Base-by-base conservation (phyloP, 2,113 vertebrate genomes). In the Brachyistius frenatus region DNA sequence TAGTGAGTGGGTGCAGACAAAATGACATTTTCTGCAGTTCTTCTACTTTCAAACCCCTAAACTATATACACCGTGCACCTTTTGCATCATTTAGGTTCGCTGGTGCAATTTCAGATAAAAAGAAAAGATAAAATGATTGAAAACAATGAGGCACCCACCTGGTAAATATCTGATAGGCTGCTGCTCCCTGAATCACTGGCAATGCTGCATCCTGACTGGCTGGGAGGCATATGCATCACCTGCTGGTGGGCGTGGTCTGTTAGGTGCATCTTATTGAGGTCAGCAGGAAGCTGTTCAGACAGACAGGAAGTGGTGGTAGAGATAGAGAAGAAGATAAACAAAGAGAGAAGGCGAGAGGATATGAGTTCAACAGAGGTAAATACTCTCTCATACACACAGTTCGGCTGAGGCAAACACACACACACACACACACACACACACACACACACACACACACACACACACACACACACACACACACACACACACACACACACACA, bases 81-180 rank as follows among this genome's bases (percentile, higher is more conserved):
- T 23, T 23, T 23, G 23, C 23, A 23, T 23, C 23, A 23, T 23
- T 23, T 23, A 23, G 23, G 23, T 23, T 23, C 1, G 23, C 23
- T 23, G 23, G 23, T 23, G 23, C 23, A 23, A 23, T 23, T 23
- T 23, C 23, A 23, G 23, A 44, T 44, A 13, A 44, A 11, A 9
- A 23, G 37, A 10, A 31, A 33, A 55, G 2, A 39, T 7, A 30
- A 15, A 30, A 23, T 36, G 1, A 5, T 33, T 61, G 14, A 6
- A 39, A 35, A 5, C 14, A 55, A 46, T 1, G 0, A 49, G 11
- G 31, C 7, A 32, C 66, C 31, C 92, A 99, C 98, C 96, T 99
- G 98, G 80, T 98, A 99, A 80, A 99, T 98, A 86, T 99, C 98
- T n/a, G 98, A 99, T 0, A 99, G 94, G 89, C 98, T 99, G 95